Evolutionary conservation across 2,888 invertebrate species (phyloP).

Genomic region (Heteromurus nitidus): DNA sequence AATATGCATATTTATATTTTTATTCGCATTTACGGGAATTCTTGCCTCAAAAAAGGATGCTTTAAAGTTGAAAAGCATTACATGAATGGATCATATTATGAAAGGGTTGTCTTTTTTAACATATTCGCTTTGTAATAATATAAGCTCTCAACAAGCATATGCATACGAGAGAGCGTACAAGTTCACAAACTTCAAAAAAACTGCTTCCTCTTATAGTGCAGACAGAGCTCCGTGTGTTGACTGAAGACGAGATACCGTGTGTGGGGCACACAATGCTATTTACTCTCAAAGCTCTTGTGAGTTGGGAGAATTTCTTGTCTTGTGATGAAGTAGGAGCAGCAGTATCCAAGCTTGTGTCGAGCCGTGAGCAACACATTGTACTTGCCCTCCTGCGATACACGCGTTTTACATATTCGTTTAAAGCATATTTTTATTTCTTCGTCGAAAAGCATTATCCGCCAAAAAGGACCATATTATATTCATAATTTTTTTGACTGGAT

Average conservation of each 20-base stretch:
- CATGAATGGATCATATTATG: constrained; percentile 9
- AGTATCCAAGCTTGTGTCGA: constrained; percentile 59
- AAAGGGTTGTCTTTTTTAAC: constrained; percentile 19
- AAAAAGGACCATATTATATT: too few species aligned
- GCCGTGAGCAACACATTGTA: constrained; percentile 53
- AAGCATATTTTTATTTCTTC: neutral
- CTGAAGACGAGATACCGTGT: too few species aligned
- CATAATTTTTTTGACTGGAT: neutral
- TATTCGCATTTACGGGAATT: neutral
- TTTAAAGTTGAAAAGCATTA: neutral
- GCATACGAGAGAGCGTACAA: too few species aligned
- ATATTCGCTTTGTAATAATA: too few species aligned
- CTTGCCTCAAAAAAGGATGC: constrained; percentile 1
- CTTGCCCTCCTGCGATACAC: constrained; percentile 35
- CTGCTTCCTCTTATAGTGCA: too few species aligned
- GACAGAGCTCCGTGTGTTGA: too few species aligned
- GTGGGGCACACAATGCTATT: too few species aligned
- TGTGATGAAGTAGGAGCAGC: constrained; percentile 25
- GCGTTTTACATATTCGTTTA: neutral
- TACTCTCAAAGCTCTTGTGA: too few species aligned
- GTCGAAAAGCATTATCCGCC: too few species aligned
- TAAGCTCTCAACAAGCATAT: too few species aligned
- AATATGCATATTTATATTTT: neutral
- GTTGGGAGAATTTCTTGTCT: too few species aligned
- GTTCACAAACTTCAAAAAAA: too few species aligned